A percentile compares a stretch with the other conserved stretches of the same genome.
Evolutionary conservation across 2,888 invertebrate species (phyloP).

Genomic region (Tuta absoluta): DNA sequence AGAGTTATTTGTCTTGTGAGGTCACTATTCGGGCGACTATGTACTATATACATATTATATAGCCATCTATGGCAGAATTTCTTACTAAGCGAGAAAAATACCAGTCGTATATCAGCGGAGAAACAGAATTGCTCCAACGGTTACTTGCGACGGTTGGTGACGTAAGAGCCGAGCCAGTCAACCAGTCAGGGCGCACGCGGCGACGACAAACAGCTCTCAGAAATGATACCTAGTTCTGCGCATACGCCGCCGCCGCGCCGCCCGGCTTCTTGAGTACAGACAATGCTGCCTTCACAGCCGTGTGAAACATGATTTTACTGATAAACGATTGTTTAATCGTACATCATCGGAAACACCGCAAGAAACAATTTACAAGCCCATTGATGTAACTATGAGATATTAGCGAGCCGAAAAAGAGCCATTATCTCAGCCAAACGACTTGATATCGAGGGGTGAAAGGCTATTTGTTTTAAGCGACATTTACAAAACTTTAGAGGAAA

Average conservation of each 20-base stretch:
- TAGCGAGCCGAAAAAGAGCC: constrained; percentile 5
- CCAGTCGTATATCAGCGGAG: constrained; percentile 1
- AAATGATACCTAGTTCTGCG: constrained; percentile 3
- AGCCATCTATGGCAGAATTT: background rate
- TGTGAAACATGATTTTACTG: constrained; percentile 18
- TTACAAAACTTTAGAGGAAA: no score
- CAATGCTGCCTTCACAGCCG: constrained; percentile 10
- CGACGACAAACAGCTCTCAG: constrained; percentile 3
- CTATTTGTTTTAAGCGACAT: no score
- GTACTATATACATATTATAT: background rate
- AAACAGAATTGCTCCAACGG: constrained; percentile 27
- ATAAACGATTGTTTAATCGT: constrained; percentile 19
- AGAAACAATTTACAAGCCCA: constrained; percentile 8
- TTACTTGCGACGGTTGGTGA: constrained; percentile 33
- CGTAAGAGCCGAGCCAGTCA: constrained; percentile 32
- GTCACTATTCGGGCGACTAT: no score
- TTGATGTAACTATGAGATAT: constrained; percentile 4
- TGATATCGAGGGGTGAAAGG: no score
- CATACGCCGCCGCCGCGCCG: background rate
- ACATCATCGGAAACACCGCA: background rate
- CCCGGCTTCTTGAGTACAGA: background rate
- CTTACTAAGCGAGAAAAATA: constrained; percentile 5
- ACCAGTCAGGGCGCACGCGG: constrained; percentile 14
- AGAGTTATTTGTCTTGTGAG: no score
- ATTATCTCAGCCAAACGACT: constrained; percentile 7